Base-by-base conservation (phyloP, 2,888 invertebrate genomes). In the Metellina segmentata region DNA sequence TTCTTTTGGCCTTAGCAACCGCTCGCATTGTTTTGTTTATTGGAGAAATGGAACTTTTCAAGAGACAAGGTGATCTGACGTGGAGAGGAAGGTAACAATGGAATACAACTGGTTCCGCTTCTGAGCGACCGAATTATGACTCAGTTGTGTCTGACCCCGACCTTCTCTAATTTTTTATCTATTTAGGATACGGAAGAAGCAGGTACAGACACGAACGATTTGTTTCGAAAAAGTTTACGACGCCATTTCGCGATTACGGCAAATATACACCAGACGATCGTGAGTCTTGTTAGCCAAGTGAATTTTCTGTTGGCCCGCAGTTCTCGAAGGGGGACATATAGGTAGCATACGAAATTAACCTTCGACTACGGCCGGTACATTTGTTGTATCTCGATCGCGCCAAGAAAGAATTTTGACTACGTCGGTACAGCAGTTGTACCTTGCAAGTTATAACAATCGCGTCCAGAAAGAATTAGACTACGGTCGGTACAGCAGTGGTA, bases 1-100 rank as follows among this genome's bases (percentile, higher is more conserved):
- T 51, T 49, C 52, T 61, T 75, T 8, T 34, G 16, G 8, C 34
- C 52, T 70, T 70, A 52, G 9, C n/a, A 16, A 61, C 75, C 49
- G 75, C 49, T 16, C 85, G 74, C 48, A 79, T 87, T 87, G 87
- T 85, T 85, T 82, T 85, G 74, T 71, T 79, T 70, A 81, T 34
- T 13, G 34, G 70, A 34, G 70, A 51, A 87, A 81, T 53, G 52
- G 20, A 11, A 79, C 72, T 71, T 49, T 78, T 8, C 52, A 19
- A 51, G 20, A 72, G 16, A 79, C n/a, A 19, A 19, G 11, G 16
- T 71, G 72, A 20, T 52, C 52, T 11, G 52, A 72, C 70, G 71
- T 72, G 72, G 52, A 9, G 20, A 53, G 49, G 16, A 13, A 48
- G n/a, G 9, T 8, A 85, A 86, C 87, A 87, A 87, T 87, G 79